A percentile compares a stretch with the other conserved stretches of the same genome.
phyloP scores from a whole-genome alignment of 1,140 invertebrate genomes.

The Dendrolimus kikuchii region DNA sequence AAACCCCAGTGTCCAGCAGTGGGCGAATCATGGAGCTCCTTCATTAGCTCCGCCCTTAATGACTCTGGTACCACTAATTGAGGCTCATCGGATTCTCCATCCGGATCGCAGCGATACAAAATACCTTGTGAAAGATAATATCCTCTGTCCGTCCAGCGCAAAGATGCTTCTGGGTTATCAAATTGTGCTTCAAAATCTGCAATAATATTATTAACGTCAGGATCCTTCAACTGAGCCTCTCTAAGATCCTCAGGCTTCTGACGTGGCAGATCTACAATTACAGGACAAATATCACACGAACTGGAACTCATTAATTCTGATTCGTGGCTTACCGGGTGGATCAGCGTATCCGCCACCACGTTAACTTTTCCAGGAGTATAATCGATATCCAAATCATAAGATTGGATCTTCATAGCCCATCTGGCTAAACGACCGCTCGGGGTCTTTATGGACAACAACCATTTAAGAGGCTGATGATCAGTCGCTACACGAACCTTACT shows the following conservation, averaged over 20 bases:
- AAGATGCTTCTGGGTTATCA: conserved; percentile 1
- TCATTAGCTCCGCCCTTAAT: conserved; percentile 9
- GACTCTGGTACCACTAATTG: conserved; percentile 15
- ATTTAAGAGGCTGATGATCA: conserved; percentile 69
- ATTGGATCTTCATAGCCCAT: conserved; percentile 63
- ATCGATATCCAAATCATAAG: conserved; percentile 38
- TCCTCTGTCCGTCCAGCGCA: conserved; percentile 14
- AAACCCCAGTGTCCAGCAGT: conserved; percentile 16
- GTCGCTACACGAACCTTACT: conserved; percentile 11
- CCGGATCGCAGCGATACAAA: conserved; percentile 9
- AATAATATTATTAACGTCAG: conserved; percentile 24
- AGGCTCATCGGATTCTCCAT: conserved; percentile 10
- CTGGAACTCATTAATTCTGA: conserved; percentile 3
- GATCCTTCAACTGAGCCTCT: conserved; percentile 27
- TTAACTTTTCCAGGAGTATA: conserved; percentile 33
- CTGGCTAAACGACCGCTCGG: conserved; percentile 48
- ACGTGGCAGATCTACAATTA: conserved; percentile 22
- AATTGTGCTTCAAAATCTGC: conserved; percentile 7
- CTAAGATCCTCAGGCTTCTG: conserved; percentile 15
- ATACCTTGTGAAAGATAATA: conserved; percentile 19
- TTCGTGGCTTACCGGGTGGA: conserved; percentile 26
- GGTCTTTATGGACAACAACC: conserved; percentile 66
- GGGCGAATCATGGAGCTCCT: conserved; percentile 14
- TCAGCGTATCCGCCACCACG: conserved; percentile 33
- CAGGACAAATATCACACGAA: conserved; percentile 17